Percentiles rank a stretch among this genome's conserved stretches.
Evolutionary conservation across 53 echinoderm and acorn worm species (phyloP).

Genomic region (Paracentrotus lividus): DNA sequence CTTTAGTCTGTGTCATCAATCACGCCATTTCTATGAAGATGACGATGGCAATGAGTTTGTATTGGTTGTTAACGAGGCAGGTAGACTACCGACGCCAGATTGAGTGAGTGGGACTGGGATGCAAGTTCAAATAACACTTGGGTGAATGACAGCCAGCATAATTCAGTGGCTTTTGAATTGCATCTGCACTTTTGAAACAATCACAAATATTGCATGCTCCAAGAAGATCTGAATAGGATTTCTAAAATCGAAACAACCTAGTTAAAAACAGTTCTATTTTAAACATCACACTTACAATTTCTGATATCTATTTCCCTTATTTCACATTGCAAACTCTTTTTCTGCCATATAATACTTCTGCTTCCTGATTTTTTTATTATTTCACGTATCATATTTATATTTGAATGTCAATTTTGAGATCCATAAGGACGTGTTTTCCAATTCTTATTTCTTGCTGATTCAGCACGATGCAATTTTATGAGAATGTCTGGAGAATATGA

Average conservation of each 20-base stretch:
- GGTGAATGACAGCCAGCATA: not conserved
- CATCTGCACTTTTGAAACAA: not conserved
- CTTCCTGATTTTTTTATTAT: not conserved
- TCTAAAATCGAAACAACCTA: no score
- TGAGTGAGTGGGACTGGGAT: constrained; percentile 48
- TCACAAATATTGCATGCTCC: not conserved
- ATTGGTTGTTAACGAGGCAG: constrained; percentile 58
- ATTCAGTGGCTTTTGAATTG: constrained; percentile 18
- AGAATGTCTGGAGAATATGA: constrained; percentile 25
- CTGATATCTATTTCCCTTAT: not conserved
- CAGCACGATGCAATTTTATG: constrained; percentile 1
- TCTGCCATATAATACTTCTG: not conserved
- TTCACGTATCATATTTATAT: not conserved
- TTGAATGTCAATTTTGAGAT: not conserved
- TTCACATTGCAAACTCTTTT: not conserved
- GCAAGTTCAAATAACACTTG: constrained; percentile 1
- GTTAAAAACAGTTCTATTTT: no score
- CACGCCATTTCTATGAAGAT: constrained; percentile 42
- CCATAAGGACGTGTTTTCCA: not conserved
- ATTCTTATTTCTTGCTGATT: not conserved
- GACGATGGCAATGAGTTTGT: constrained; percentile 43
- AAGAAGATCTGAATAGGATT: no score
- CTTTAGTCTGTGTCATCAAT: constrained; percentile 14
- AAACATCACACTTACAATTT: not conserved
- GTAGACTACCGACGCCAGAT: constrained; percentile 60